Percentiles rank a stretch among this genome's conserved stretches.
Conservation (phyloP, 2,797 vertebrate species). For the Pitangus sulphuratus region DNA sequence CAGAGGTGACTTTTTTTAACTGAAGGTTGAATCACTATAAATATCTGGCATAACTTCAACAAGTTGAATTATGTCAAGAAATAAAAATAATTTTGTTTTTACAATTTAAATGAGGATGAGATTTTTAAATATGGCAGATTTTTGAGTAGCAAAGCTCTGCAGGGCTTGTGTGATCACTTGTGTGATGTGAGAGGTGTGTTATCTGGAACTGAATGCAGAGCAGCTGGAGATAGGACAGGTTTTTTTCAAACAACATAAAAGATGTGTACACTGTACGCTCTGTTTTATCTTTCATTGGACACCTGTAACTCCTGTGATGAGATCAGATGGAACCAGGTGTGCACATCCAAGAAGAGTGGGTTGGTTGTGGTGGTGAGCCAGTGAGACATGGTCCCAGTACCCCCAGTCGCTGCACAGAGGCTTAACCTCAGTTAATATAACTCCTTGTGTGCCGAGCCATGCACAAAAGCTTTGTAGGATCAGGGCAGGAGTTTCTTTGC, state of each 20-base stretch:
- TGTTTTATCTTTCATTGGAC: not conserved
- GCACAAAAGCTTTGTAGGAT: not conserved
- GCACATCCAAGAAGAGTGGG: not conserved
- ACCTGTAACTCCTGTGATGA: not conserved
- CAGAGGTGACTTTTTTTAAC: not conserved
- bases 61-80: not conserved
- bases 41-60: not conserved
- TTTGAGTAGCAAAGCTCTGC: not conserved
- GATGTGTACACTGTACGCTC: rapidly evolving
- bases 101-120: not conserved
- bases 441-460: not conserved
- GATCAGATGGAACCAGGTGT: not conserved
- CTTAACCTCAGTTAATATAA: not conserved
- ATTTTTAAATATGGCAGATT: not conserved
- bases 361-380: not conserved
- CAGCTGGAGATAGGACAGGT: not conserved
- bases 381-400: rapidly evolving
- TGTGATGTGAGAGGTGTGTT: not conserved
- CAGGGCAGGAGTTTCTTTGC: not conserved
- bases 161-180: not conserved
- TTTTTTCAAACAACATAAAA: not conserved
- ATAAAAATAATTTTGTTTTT: not conserved
- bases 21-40: not conserved
- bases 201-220: not conserved
- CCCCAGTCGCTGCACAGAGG: rapidly evolving